Evolutionary conservation across 2,888 invertebrate species (phyloP), one percentile per base, ranked within the genome.

Genomic region (Lordiphosa fenestrarum): DNA sequence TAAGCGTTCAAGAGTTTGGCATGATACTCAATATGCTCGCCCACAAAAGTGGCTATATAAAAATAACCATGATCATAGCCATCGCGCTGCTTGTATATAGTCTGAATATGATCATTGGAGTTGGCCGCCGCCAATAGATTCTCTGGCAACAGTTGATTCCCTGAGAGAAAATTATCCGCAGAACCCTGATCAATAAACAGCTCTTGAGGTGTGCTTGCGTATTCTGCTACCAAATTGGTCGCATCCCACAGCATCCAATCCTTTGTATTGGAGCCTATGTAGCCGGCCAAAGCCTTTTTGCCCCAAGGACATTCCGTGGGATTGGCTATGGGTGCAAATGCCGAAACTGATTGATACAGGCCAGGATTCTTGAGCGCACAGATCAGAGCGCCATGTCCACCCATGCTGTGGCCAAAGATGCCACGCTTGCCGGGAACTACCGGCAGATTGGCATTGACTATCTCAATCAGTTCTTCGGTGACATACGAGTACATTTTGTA

Each of bases 21-120:
- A 89, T 99, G 99, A 89, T 97, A 96, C 56, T 92, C 92, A 61
- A 99, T 92, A 87, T 99, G 99, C 86, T 99, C 98, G 39, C 93
- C 95, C 51, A 99, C 94, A 89, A 96, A 99, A 0, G 96, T 93
- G 0, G 97, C 91, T 69, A 99, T 95, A 87, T 96, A 98, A 86
- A 93, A 98, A 87, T 98, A 99, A 44, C 96, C 94, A 90, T 99
- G 99, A 88, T 99, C 98, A 87, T 98, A 99, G 12, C 95, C 97
- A 69, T 95, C 94, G 7, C 95, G 92, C 84, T 93, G 90, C 71
- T 95, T 93, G 12, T 94, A 90, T 51, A 94, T 92, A 0, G 94
- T 91, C 10, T 94, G 93, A 13, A 96, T 90, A 52, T 93, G 93
- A 12, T 91, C 92, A 59, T 92, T 91, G 42, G 66, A 66, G 0